Evolutionary conservation across 2,888 invertebrate species (phyloP).

Genomic region (Pilophorus perplexus): DNA sequence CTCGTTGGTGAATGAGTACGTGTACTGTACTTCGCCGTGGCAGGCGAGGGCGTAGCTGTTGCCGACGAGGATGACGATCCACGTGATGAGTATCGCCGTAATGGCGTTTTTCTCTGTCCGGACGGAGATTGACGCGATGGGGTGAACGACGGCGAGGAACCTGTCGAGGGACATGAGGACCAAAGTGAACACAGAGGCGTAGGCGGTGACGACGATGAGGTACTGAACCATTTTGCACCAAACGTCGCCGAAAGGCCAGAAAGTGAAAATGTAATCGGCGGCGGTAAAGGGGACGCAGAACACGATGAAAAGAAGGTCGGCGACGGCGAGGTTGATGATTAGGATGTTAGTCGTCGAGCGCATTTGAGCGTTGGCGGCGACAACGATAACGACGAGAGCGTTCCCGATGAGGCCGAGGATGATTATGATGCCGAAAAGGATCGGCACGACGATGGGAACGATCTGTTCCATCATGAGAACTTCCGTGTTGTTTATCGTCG

Average conservation of each 20-base stretch:
- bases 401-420: conserved; percentile 87
- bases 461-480: conserved; percentile 56
- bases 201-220: conserved; percentile 86
- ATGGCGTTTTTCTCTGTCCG: conserved; percentile 78
- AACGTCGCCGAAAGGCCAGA: conserved; percentile 86
- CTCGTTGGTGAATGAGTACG: conserved; percentile 62
- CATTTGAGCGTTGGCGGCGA: conserved; percentile 86
- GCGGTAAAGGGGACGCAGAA: conserved; percentile 95
- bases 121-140: conserved; percentile 78
- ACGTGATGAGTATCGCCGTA: conserved; percentile 71
- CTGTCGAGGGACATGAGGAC: conserved; percentile 91
- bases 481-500: background rate
- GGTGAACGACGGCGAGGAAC: conserved; percentile 90
- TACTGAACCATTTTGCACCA: conserved; percentile 92
- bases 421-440: conserved; percentile 82
- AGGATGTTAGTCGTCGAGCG: conserved; percentile 88
- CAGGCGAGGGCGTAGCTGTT: conserved; percentile 76
- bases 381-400: conserved; percentile 78
- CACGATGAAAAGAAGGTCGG: conserved; percentile 86
- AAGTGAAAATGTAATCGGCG: conserved; percentile 79
- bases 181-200: conserved; percentile 88
- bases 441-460: conserved; percentile 70
- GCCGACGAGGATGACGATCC: conserved; percentile 75
- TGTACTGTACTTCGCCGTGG: conserved; percentile 71
- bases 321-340: conserved; percentile 85